phyloP scores from a whole-genome alignment of 92 coral and sea anemone genomes.

The Epizoanthus illoricatus region DNA sequence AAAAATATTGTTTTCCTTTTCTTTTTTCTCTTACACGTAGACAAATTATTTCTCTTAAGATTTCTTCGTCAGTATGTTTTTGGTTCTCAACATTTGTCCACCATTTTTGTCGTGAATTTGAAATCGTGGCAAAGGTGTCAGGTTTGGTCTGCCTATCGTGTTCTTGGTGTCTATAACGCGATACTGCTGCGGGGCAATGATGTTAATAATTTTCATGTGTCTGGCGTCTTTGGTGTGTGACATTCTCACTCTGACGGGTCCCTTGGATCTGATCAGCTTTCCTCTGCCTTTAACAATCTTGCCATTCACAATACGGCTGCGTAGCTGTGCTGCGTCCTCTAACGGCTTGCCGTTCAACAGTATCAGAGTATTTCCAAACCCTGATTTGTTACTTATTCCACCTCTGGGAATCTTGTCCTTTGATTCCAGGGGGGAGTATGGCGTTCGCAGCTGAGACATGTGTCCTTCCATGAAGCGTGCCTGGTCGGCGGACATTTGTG shows the following conservation, averaged over 20 bases:
- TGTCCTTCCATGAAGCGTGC: conserved; percentile 76
- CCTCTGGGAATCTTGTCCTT: conserved; percentile 76
- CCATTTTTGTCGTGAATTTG: neutral
- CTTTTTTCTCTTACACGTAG: too few relatives aligned
- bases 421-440: conserved; percentile 53
- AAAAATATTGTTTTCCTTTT: too few relatives aligned
- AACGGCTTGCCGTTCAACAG: conserved; percentile 90
- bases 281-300: conserved; percentile 81
- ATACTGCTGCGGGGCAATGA: conserved; percentile 70
- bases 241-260: conserved; percentile 80
- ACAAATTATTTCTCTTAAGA: too few relatives aligned
- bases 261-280: conserved; percentile 88
- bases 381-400: conserved; percentile 35
- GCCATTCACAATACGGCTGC: conserved; percentile 84
- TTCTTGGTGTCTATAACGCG: conserved; percentile 83
- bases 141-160: conserved; percentile 61
- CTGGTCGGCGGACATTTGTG: conserved; percentile 69
- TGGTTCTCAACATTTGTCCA: neutral
- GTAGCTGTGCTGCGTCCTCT: conserved; percentile 79
- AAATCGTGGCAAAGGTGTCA: neutral
- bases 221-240: conserved; percentile 85
- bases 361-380: conserved; percentile 68
- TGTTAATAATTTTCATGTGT: conserved; percentile 81
- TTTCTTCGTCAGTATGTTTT: neutral
- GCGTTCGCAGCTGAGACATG: conserved; percentile 56